These are phyloP conservation scores for Pipa parva DNA, from an alignment of 2,113 vertebrate genomes.

Conservation along the genomic window DNA sequence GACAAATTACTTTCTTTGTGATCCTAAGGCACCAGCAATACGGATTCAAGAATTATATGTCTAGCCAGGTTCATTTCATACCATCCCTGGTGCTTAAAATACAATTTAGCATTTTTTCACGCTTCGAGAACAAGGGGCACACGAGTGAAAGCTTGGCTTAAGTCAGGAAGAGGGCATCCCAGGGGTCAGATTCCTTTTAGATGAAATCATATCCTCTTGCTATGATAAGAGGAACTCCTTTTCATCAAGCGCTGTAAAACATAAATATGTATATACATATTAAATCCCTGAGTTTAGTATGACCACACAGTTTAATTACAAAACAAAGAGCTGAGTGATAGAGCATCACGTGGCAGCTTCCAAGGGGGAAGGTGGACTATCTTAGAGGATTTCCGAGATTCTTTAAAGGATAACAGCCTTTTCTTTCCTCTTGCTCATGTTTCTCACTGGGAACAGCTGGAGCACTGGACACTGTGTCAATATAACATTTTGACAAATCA, in stretches of 20 bases:
- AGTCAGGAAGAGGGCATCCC: constrained; percentile 77
- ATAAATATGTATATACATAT: constrained; percentile 47
- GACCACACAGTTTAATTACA: constrained; percentile 25
- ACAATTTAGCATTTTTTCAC: constrained; percentile 45
- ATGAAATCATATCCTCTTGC: constrained; percentile 90
- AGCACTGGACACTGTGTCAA: constrained; percentile 52
- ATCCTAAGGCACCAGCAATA: constrained; percentile 47
- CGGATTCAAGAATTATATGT: constrained; percentile 46
- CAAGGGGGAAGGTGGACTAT: fast-evolving
- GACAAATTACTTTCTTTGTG: constrained; percentile 54
- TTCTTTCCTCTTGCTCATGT: constrained; percentile 51
- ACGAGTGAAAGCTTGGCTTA: constrained; percentile 77
- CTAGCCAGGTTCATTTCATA: constrained; percentile 61
- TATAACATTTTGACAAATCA: constrained; percentile 48
- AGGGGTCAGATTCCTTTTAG: constrained; percentile 81
- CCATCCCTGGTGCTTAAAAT: constrained; percentile 47
- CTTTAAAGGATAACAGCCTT: background rate
- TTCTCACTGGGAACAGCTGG: constrained; percentile 54
- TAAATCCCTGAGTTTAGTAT: constrained; percentile 51
- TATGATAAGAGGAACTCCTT: constrained; percentile 72
- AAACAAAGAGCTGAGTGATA: constrained; percentile 40
- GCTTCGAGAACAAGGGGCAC: constrained; percentile 55
- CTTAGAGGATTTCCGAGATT: background rate
- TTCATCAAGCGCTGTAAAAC: constrained; percentile 58
- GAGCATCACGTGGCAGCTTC: constrained; percentile 30